These are phyloP conservation scores for Gortyna flavago DNA, from an alignment of 2,888 invertebrate genomes.

Conservation along the genomic window DNA sequence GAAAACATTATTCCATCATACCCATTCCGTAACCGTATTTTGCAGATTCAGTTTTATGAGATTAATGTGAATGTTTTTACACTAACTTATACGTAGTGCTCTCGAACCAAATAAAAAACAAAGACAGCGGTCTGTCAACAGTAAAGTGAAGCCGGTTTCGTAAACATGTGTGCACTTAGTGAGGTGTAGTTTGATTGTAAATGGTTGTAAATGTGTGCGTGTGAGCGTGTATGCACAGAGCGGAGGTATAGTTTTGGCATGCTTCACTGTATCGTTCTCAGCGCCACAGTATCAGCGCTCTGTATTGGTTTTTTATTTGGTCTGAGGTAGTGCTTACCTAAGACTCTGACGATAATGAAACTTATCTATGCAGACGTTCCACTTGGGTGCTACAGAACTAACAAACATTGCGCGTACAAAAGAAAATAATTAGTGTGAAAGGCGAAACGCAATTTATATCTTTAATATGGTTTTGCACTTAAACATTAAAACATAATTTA, in stretches of 20 bases:
- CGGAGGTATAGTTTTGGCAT: too few relatives aligned
- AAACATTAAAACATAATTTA: slow-evolving; percentile 6
- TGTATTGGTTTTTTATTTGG: too few relatives aligned
- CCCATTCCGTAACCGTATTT: not conserved
- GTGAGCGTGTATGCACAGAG: too few relatives aligned
- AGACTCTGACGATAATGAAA: slow-evolving; percentile 36
- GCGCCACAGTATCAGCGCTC: too few relatives aligned
- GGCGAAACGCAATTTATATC: slow-evolving; percentile 10
- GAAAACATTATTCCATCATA: slow-evolving; percentile 7
- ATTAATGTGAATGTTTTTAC: not conserved
- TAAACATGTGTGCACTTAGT: too few relatives aligned
- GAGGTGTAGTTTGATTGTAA: too few relatives aligned
- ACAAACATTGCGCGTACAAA: slow-evolving; percentile 2
- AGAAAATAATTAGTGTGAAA: slow-evolving; percentile 9
- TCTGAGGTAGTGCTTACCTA: slow-evolving; percentile 2
- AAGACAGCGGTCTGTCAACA: too few relatives aligned
- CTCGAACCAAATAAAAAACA: too few relatives aligned
- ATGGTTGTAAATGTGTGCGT: too few relatives aligned
- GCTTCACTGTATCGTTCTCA: too few relatives aligned
- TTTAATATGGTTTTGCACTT: slow-evolving; percentile 2
- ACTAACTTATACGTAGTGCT: not conserved
- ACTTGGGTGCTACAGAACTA: slow-evolving; percentile 26
- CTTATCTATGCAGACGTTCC: slow-evolving; percentile 55
- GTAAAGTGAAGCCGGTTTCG: too few relatives aligned
- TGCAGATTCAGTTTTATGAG: slow-evolving; percentile 8